These are phyloP conservation scores for Cryptomyrus ogoouensis DNA, from an alignment of 2,113 vertebrate genomes.

Conservation along the genomic window DNA sequence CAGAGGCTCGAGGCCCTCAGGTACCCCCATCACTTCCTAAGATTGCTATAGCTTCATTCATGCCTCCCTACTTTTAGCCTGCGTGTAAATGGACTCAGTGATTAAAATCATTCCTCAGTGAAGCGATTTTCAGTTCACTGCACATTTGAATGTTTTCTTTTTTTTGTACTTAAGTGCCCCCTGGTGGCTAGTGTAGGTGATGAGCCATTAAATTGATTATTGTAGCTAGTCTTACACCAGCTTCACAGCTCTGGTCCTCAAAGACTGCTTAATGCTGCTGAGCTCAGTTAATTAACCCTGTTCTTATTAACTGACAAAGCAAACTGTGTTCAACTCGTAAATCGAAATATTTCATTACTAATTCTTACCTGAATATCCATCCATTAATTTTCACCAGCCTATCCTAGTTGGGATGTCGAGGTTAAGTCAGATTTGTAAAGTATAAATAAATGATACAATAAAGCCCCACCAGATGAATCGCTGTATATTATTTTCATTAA, in stretches of 20 bases:
- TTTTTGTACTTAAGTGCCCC: background rate
- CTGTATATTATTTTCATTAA: background rate
- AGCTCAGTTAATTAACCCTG: background rate
- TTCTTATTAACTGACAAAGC: background rate
- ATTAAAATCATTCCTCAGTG: background rate
- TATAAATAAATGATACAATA: background rate
- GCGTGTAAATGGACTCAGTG: background rate
- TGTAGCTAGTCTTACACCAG: background rate
- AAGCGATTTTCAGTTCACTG: background rate
- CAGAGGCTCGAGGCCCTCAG: slow-evolving; percentile 87
- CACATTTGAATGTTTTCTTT: background rate
- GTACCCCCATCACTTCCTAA: slow-evolving; percentile 42
- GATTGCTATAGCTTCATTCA: background rate
- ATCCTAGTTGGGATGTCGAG: background rate
- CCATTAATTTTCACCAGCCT: background rate
- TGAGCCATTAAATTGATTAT: background rate
- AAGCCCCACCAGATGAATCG: background rate
- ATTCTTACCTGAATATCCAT: background rate
- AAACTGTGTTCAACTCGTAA: background rate
- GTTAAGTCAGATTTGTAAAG: background rate
- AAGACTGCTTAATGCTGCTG: background rate
- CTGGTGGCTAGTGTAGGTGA: background rate
- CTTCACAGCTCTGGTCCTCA: background rate
- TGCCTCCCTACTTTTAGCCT: background rate
- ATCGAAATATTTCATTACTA: background rate